Base-by-base conservation (phyloP, 2,888 invertebrate genomes). In the Xanthia togata region DNA sequence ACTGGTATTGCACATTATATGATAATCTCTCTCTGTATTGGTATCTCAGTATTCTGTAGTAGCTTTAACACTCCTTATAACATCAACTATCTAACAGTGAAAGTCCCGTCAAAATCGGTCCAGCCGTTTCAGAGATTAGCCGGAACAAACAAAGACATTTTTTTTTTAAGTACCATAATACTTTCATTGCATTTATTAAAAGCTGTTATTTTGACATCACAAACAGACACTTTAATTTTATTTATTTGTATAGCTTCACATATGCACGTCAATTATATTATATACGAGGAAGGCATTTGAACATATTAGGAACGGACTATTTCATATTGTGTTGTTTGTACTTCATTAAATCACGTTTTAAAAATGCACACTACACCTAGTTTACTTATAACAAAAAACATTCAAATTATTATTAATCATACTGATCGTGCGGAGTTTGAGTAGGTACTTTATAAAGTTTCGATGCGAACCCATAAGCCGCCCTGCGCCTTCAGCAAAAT, bases 401-500 rank as follows among this genome's bases (percentile, higher is more conserved):
- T 38, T 60, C n/a, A 23, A 44, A 53, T 38, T 14, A 31, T 20
- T 47, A 63, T 38, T 38, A 38, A n/a, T 57, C n/a, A 26, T 38
- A 31, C 23, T 35, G 67, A 50, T 50, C 3, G 17, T 1, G 35
- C 31, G 12, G 20, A 47, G n/a, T n/a, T n/a, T n/a, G n/a, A n/a
- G 11, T 20, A 50, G 35, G 31, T 57, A 23, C 35, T 70, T 71
- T 79, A 89, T 68, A 93, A 79, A 38, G 87, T 76, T 80, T 94
- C 93, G 23, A 96, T 88, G 53, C 90, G 93, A 9, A 96, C 92
- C 96, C 95, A 96, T 50, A 95, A 84, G 4, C 96, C 96, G 62
- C 90, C 88, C 73, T 93, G 89, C 4, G 96, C 89, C 84, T 96
- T 96, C 17, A 97, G 86, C 59, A 96, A 87, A 76, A 96, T 73